Conservation (phyloP, 2,888 invertebrate genomes). For the Sicus ferrugineus region DNA sequence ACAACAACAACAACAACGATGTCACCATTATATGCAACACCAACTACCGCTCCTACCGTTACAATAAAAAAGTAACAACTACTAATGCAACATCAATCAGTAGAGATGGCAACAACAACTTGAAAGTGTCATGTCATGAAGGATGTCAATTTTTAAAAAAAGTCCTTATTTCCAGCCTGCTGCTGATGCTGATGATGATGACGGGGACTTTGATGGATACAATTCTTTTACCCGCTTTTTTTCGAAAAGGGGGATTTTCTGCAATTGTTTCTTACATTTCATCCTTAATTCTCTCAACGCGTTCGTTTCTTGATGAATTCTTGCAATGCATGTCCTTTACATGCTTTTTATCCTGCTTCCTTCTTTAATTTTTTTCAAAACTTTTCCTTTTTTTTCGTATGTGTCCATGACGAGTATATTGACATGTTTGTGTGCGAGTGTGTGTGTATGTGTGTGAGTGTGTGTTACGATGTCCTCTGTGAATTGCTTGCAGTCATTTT, state of each 20-base stretch:
- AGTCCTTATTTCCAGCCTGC: background rate
- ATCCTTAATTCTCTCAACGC: constrained; percentile 11
- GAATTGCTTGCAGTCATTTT: constrained; percentile 27
- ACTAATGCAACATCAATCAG: constrained; percentile 3
- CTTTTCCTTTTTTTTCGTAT: background rate
- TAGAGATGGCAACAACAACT: background rate
- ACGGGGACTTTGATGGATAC: background rate
- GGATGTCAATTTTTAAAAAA: constrained; percentile 27
- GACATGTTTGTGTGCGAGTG: background rate
- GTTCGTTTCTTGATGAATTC: background rate
- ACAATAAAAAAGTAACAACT: constrained; percentile 43
- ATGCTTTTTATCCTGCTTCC: background rate
- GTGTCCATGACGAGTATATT: background rate
- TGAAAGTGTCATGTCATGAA: background rate
- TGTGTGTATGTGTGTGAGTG: background rate
- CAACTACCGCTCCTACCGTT: background rate
- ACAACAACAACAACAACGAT: constrained; percentile 39
- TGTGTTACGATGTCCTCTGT: background rate
- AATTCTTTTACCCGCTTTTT: background rate
- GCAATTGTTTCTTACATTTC: constrained; percentile 3
- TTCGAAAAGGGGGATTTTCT: background rate
- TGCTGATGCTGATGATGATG: background rate
- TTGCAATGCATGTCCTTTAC: background rate
- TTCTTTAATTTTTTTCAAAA: background rate
- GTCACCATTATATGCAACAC: constrained; percentile 5